phyloP scores from a whole-genome alignment of 2,888 invertebrate species.

The Camponotus fellah region DNA sequence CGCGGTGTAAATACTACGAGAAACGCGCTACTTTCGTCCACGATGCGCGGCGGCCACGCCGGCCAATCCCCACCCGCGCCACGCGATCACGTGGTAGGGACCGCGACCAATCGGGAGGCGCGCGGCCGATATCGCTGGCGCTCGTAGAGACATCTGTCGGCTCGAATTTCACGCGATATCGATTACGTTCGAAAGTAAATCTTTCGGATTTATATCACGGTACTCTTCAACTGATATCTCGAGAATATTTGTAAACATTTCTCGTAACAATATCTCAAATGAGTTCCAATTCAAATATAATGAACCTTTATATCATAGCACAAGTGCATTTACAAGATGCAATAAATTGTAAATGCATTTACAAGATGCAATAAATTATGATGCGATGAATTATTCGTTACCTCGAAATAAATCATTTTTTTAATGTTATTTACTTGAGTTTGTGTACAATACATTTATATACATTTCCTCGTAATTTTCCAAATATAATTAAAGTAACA shows the following conservation, averaged over 20 bases:
- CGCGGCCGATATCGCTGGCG: neutral
- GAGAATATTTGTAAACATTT: neutral
- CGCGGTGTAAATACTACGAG: constrained; percentile 82
- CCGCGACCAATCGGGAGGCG: constrained; percentile 63
- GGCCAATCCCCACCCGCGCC: constrained; percentile 80
- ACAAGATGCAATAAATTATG: constrained; percentile 16
- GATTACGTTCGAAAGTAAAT: neutral
- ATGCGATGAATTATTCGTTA: neutral
- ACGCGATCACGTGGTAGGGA: constrained; percentile 73
- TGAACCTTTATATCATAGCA: neutral
- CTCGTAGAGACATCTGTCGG: constrained; percentile 66
- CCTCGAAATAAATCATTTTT: no score
- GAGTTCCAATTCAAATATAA: neutral
- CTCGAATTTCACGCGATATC: constrained; percentile 3
- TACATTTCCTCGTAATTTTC: neutral
- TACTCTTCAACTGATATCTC: neutral
- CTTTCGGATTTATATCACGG: neutral
- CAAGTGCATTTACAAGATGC: neutral
- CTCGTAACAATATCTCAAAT: neutral
- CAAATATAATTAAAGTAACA: neutral
- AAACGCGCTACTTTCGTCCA: constrained; percentile 79
- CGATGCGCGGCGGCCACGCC: constrained; percentile 66
- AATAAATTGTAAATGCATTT: constrained; percentile 3
- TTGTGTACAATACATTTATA: neutral
- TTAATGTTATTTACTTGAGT: constrained; percentile 2